Conservation (phyloP, 2,113 vertebrate species). For the Ranitomeya imitator region DNA sequence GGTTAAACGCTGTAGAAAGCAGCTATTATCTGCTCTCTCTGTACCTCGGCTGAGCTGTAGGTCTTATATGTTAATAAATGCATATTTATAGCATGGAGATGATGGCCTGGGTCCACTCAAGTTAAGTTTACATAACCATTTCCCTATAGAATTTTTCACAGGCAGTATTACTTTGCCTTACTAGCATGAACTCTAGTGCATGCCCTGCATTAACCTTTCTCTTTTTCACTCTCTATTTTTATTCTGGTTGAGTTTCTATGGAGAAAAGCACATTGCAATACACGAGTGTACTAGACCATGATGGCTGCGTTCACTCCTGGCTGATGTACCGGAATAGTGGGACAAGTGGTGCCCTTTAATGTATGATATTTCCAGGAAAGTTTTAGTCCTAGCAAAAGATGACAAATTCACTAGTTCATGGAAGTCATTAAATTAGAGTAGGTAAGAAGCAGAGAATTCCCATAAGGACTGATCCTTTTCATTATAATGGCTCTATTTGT, state of each 20-base stretch:
- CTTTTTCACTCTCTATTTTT: neutral
- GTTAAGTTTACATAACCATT: neutral
- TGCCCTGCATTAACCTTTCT: slow-evolving; percentile 1
- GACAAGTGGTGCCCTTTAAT: slow-evolving; percentile 42
- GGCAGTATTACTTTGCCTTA: neutral
- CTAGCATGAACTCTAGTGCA: neutral
- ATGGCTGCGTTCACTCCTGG: slow-evolving; percentile 11
- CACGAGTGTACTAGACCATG: slow-evolving; percentile 16
- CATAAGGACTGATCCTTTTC: slow-evolving; percentile 44
- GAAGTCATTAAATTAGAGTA: slow-evolving; percentile 57
- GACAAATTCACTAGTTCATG: slow-evolving; percentile 52
- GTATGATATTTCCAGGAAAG: slow-evolving; percentile 41
- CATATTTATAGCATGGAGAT: neutral
- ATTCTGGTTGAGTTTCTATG: slow-evolving; percentile 7
- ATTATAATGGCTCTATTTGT: slow-evolving; percentile 50
- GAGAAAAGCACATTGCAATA: slow-evolving; percentile 3
- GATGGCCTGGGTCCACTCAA: neutral
- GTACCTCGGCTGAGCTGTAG: neutral
- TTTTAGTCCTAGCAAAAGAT: slow-evolving; percentile 44
- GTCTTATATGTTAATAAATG: neutral
- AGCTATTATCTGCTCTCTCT: neutral
- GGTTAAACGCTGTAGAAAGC: neutral
- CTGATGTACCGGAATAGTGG: slow-evolving; percentile 12
- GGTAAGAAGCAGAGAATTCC: slow-evolving; percentile 47
- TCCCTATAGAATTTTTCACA: neutral